Conservation (phyloP, 2,113 vertebrate species). For the Gobio gobio region DNA sequence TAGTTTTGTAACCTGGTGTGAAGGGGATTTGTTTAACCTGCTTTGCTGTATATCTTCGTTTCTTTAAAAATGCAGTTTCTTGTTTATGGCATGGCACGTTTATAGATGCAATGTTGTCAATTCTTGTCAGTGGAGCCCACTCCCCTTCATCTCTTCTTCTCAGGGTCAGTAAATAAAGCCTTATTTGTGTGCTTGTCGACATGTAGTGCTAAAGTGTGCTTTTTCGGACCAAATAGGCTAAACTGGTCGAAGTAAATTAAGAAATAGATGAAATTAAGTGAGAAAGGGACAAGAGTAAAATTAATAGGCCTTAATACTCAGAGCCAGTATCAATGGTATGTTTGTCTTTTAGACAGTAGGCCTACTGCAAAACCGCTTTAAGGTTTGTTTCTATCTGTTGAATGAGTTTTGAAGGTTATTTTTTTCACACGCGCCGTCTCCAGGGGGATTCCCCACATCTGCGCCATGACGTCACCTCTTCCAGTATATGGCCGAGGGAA, state of each 20-base stretch:
- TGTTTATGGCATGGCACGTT: background rate
- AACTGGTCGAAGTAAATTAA: background rate
- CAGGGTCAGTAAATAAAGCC: background rate
- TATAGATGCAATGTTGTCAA: background rate
- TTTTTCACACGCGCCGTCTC: background rate
- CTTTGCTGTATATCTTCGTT: background rate
- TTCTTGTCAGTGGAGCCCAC: background rate
- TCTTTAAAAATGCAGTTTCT: background rate
- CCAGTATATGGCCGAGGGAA: conserved; percentile 55
- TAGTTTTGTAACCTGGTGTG: no score
- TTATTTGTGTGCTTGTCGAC: background rate
- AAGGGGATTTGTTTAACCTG: background rate
- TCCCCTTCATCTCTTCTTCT: background rate
- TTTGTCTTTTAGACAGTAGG: background rate
- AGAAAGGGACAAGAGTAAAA: background rate
- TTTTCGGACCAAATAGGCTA: no score
- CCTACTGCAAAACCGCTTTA: background rate
- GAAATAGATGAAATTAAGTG: background rate
- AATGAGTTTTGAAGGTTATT: background rate
- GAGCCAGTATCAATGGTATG: background rate
- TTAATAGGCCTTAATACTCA: background rate
- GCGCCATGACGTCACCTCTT: conserved; percentile 49
- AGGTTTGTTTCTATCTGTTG: background rate
- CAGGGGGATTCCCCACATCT: conserved; percentile 51
- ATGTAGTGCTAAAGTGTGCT: background rate